Base-by-base conservation (phyloP, 1,140 invertebrate genomes). In the Drosophila azteca region DNA sequence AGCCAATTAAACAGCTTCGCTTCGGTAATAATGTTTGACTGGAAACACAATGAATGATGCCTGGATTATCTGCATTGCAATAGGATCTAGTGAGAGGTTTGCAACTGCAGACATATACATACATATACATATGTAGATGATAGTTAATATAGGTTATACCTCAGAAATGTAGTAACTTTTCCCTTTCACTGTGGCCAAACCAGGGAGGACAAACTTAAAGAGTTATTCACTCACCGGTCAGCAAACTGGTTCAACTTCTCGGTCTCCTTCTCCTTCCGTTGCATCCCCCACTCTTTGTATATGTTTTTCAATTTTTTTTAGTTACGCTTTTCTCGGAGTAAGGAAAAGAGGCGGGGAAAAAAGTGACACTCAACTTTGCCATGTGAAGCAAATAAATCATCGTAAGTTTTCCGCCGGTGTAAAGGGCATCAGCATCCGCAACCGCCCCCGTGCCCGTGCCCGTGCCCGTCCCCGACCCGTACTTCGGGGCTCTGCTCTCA, bases 331-430 rank as follows among this genome's bases (percentile, higher is more conserved):
- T 51, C 6, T 3, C 17, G 39, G 39, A 15, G 1, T 0, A 20
- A 20, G 17, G 1, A 1, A 20, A 20, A 17, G 26, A 11, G n/a
- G 31, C 46, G 8, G n/a, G 46, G 11, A 44, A 70, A 77, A 81
- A 78, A 81, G 66, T 78, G 82, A 87, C 82, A 81, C 82, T 81
- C 74, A 75, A 85, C 82, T 87, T 78, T 85, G 82, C 78, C 82
- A 85, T 78, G 82, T 87, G 82, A 87, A 85, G 82, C 82, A 85
- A 85, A 85, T 85, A 85, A 85, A 85, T 85, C 82, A 85, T 87
- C 82, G 69, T 68, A 87, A 82, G 82, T 85, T 87, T 85, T 87
- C 60, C 65, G 78, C 82, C 82, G 77, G 82, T 85, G 81, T 75
- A 80, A 77, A 75, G 68, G 81, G 59, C 65, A 85, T 59, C 20